phyloP scores from a whole-genome alignment of 2,797 vertebrate genomes.

The Coendou prehensilis region DNA sequence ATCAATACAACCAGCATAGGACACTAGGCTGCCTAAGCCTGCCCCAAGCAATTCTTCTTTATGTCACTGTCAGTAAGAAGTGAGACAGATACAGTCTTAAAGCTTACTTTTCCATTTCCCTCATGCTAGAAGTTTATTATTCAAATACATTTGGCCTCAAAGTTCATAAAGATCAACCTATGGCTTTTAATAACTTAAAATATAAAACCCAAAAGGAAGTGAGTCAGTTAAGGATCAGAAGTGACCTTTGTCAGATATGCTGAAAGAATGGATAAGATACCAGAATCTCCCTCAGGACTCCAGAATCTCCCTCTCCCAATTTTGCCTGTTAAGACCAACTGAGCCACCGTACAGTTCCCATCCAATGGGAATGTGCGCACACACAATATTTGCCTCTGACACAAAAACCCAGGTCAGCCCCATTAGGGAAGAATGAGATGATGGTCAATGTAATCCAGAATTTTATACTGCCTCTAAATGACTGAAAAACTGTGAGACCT shows the following conservation, averaged over 20 bases:
- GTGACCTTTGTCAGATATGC: neutral
- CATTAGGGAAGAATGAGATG: neutral
- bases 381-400: neutral
- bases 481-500: neutral
- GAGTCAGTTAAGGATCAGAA: neutral
- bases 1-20: neutral
- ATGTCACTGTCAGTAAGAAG: neutral
- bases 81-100: neutral
- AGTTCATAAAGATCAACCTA: slow-evolving; percentile 17
- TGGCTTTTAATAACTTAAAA: slow-evolving; percentile 19
- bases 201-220: neutral
- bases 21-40: neutral
- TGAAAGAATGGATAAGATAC: neutral
- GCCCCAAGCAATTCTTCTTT: neutral
- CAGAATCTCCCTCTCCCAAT: neutral
- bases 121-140: neutral
- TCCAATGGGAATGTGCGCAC: too few species aligned
- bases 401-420: neutral
- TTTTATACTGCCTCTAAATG: neutral
- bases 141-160: neutral
- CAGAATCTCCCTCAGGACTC: fast-evolving
- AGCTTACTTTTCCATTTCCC: neutral
- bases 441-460: neutral
- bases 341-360: neutral
- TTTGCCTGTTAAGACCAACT: neutral